Conservation (phyloP, 2,113 vertebrate genomes). For the Plectropomus leopardus region DNA sequence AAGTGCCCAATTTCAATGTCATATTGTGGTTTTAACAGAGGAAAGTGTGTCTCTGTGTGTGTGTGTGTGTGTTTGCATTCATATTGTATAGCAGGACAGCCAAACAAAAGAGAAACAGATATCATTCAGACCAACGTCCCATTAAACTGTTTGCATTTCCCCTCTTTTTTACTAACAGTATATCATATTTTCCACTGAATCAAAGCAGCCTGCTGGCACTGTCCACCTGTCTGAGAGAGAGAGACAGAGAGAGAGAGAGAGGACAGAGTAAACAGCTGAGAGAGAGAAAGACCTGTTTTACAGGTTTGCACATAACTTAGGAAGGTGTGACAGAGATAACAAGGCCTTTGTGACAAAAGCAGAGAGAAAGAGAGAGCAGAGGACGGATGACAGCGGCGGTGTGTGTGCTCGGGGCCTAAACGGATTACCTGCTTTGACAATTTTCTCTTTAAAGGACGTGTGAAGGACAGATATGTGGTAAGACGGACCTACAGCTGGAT, state of each 20-base stretch:
- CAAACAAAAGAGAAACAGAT: not conserved
- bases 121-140: not conserved
- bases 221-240: slow-evolving; percentile 41
- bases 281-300: slow-evolving; percentile 70
- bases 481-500: not conserved
- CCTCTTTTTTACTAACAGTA: slow-evolving; percentile 4
- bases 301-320: slow-evolving; percentile 83
- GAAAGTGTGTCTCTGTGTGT: not conserved
- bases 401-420: not conserved
- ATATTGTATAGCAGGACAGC: not conserved
- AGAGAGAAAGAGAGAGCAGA: slow-evolving; percentile 26
- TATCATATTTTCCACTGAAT: slow-evolving; percentile 44
- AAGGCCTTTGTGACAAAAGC: slow-evolving; percentile 69
- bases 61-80: not conserved
- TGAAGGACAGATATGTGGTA: slow-evolving; percentile 56
- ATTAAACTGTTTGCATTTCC: slow-evolving; percentile 23
- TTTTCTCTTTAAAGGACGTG: slow-evolving; percentile 18
- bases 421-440: slow-evolving; percentile 19
- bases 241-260: slow-evolving; percentile 36
- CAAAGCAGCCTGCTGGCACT: slow-evolving; percentile 35
- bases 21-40: not conserved
- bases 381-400: slow-evolving; percentile 19
- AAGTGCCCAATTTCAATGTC: not conserved
- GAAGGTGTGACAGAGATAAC: slow-evolving; percentile 84
- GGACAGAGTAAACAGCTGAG: slow-evolving; percentile 75